phyloP scores from a whole-genome alignment of 2,888 invertebrate species.

The Chrysomela aeneicollis region DNA sequence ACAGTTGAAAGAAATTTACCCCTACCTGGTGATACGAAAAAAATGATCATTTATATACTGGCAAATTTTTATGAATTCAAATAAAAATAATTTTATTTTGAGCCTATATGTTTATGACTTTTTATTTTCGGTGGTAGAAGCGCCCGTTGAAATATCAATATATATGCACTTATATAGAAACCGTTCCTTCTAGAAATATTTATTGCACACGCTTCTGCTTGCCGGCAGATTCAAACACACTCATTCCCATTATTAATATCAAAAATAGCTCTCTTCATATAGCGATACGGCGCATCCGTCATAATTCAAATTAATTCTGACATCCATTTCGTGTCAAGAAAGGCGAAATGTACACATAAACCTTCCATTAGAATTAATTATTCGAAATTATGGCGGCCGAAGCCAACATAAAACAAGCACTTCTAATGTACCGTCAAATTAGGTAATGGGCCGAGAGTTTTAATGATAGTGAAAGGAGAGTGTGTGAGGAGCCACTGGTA shows the following conservation, averaged over 20 bases:
- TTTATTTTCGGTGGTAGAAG: too few relatives aligned
- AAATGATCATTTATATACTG: too few relatives aligned
- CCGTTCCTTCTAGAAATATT: not conserved
- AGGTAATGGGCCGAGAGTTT: slow-evolving; percentile 31
- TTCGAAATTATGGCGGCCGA: slow-evolving; percentile 30
- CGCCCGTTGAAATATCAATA: too few relatives aligned
- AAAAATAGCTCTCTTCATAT: slow-evolving; percentile 22
- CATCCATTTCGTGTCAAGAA: slow-evolving; percentile 22
- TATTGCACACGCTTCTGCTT: not conserved
- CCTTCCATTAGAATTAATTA: slow-evolving; percentile 36
- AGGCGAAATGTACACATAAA: slow-evolving; percentile 28
- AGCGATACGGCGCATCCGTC: slow-evolving; percentile 13
- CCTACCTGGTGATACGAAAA: too few relatives aligned
- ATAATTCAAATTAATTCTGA: slow-evolving; percentile 21
- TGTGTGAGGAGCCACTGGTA: not conserved
- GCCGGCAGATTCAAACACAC: not conserved
- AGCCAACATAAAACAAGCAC: slow-evolving; percentile 26
- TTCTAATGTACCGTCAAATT: slow-evolving; percentile 36
- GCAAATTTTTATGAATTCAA: too few relatives aligned
- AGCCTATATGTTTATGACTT: too few relatives aligned
- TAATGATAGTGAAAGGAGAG: slow-evolving; percentile 21
- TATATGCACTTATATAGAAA: too few relatives aligned
- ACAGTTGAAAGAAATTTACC: too few relatives aligned
- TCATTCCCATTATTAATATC: slow-evolving; percentile 18
- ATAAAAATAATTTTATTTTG: too few relatives aligned